A percentile compares a stretch with the other conserved stretches of the same genome.
These are phyloP conservation scores for Amorpha juglandis DNA, from an alignment of 2,888 invertebrate species.

Conservation along the genomic window DNA sequence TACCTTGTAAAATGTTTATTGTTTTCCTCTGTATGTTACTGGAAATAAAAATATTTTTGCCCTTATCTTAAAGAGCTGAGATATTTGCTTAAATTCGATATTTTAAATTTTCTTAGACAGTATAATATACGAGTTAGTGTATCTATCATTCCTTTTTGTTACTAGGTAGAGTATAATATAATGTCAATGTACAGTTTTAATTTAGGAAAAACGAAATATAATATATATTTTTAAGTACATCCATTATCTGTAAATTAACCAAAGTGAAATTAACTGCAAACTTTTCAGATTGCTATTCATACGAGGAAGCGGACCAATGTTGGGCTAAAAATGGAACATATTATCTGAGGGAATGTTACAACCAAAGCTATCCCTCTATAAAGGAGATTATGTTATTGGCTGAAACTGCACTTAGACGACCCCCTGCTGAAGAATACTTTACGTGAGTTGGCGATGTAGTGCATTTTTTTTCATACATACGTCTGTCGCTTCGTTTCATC, in stretches of 20 bases:
- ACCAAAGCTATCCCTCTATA: slow-evolving; percentile 80
- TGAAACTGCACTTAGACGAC: slow-evolving; percentile 82
- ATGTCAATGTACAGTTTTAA: too few relatives aligned
- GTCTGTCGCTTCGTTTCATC: too few relatives aligned
- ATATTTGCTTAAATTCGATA: too few relatives aligned
- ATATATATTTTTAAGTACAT: too few relatives aligned
- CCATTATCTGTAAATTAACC: too few relatives aligned
- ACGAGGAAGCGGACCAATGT: slow-evolving; percentile 86
- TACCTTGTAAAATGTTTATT: background rate
- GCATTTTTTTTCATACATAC: background rate
- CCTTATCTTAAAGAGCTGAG: too few relatives aligned
- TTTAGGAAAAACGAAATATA: too few relatives aligned
- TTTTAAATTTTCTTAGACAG: too few relatives aligned
- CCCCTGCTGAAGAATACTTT: slow-evolving; percentile 90
- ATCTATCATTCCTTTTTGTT: too few relatives aligned
- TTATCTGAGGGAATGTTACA: slow-evolving; percentile 86
- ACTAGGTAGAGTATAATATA: too few relatives aligned
- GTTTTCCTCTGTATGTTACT: background rate
- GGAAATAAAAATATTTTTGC: too few relatives aligned
- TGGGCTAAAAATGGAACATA: slow-evolving; percentile 85
- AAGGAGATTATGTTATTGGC: slow-evolving; percentile 84
- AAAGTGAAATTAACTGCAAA: background rate
- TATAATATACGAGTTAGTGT: too few relatives aligned
- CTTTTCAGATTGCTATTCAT: slow-evolving; percentile 87
- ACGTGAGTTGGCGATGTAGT: slow-evolving; percentile 79